phyloP scores from a whole-genome alignment of 2,888 invertebrate genomes.

The Arrhopalites spinosus region DNA sequence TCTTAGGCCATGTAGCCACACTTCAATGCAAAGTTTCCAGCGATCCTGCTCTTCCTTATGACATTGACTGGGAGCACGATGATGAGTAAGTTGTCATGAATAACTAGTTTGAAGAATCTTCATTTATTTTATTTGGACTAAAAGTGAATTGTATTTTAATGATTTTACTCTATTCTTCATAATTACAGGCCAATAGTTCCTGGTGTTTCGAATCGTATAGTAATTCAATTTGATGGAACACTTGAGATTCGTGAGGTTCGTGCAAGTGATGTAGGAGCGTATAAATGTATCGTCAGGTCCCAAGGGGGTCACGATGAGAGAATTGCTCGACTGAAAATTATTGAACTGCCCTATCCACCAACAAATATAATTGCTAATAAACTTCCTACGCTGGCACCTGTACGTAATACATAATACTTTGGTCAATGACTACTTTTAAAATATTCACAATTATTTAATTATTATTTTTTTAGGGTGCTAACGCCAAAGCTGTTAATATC shows the following conservation, averaged over 20 bases:
- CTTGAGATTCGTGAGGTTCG: slow-evolving; percentile 71
- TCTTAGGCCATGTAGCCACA: slow-evolving; percentile 89
- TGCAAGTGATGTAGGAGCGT: slow-evolving; percentile 90
- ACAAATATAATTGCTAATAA: slow-evolving; percentile 77
- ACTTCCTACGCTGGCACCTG: slow-evolving; percentile 62
- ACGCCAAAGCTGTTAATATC: slow-evolving; percentile 77
- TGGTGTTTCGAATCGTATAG: slow-evolving; percentile 50
- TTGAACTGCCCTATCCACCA: slow-evolving; percentile 94
- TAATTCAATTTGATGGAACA: slow-evolving; percentile 53
- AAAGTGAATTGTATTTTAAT: neutral
- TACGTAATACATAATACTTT: slow-evolving; percentile 18
- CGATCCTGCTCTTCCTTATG: slow-evolving; percentile 84
- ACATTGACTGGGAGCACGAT: slow-evolving; percentile 87
- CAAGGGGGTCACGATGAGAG: slow-evolving; percentile 92
- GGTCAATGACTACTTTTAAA: too few species aligned
- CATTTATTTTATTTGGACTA: neutral
- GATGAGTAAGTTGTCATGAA: slow-evolving; percentile 69
- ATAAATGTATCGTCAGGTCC: slow-evolving; percentile 87
- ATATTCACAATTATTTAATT: too few species aligned
- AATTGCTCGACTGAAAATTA: slow-evolving; percentile 80
- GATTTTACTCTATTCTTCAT: neutral
- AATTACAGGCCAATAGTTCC: slow-evolving; percentile 46
- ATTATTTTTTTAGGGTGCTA: slow-evolving; percentile 44
- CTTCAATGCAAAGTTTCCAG: slow-evolving; percentile 93
- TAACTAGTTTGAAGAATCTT: neutral